phyloP scores from a whole-genome alignment of 92 coral and sea anemone species.

The Porites lobata region DNA sequence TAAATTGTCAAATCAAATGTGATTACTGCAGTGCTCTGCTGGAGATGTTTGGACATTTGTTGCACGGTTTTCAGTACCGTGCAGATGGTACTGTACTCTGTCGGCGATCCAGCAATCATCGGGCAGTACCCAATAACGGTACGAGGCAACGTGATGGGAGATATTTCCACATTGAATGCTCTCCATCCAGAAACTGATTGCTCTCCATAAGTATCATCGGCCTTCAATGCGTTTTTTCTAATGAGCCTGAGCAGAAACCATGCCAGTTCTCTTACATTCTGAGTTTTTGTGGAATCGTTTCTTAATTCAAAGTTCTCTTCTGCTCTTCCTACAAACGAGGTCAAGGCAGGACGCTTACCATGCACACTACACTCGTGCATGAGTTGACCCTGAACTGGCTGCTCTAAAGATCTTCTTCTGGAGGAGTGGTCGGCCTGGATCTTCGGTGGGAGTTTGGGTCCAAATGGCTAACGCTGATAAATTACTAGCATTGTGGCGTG shows the following conservation, averaged over 20 bases:
- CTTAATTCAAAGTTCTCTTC: conserved; percentile 1
- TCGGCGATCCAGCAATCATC: conserved; percentile 69
- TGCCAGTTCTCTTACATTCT: conserved; percentile 38
- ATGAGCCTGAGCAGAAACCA: conserved; percentile 52
- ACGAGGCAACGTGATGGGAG: conserved; percentile 36
- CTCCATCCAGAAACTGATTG: conserved; percentile 70
- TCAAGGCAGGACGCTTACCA: conserved; percentile 66
- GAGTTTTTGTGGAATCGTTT: not conserved
- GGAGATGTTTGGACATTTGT: not conserved
- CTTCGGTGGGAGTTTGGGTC: conserved; percentile 40
- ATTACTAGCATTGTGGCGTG: too few relatives aligned
- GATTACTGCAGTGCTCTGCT: conserved; percentile 26
- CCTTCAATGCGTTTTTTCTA: conserved; percentile 1
- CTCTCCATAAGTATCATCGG: conserved; percentile 20
- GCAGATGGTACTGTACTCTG: conserved; percentile 78
- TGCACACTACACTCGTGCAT: conserved; percentile 49
- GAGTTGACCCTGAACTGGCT: conserved; percentile 14
- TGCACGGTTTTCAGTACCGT: conserved; percentile 46
- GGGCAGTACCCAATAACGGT: conserved; percentile 76
- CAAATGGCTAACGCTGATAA: not conserved
- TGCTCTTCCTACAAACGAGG: conserved; percentile 29
- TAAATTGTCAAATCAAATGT: not conserved
- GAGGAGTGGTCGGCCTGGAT: conserved; percentile 28
- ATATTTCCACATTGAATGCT: conserved; percentile 66
- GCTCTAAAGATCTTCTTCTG: conserved; percentile 18